Evolutionary conservation across 2,888 invertebrate species (phyloP).

Genomic region (Orthonevra nobilis): DNA sequence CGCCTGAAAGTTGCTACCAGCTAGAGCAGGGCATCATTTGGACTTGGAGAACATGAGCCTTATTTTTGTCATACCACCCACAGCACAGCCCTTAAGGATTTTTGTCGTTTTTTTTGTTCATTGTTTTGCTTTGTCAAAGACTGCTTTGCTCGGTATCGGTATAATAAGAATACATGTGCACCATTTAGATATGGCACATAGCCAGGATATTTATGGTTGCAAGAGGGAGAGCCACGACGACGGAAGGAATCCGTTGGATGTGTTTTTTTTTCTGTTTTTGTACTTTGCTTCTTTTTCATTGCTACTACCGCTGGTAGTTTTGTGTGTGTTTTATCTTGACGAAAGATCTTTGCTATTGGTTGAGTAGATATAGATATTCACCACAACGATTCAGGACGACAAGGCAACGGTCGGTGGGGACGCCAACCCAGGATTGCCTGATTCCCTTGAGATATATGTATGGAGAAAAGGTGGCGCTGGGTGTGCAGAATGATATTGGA

Average conservation of each 20-base stretch:
- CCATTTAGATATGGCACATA: constrained; percentile 66
- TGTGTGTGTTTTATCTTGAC: constrained; percentile 71
- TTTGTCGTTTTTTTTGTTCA: constrained; percentile 1
- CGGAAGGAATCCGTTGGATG: constrained; percentile 50
- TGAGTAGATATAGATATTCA: constrained; percentile 70
- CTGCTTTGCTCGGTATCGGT: constrained; percentile 50
- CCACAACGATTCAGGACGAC: constrained; percentile 72
- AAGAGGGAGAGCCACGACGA: constrained; percentile 34
- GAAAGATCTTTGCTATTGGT: constrained; percentile 72
- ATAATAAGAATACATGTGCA: constrained; percentile 55
- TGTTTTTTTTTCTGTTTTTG: constrained; percentile 28
- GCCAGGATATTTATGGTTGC: constrained; percentile 64
- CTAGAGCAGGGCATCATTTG: constrained; percentile 51
- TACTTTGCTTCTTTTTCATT: constrained; percentile 47
- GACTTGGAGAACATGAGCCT: constrained; percentile 58
- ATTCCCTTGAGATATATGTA: constrained; percentile 72
- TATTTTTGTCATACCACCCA: constrained; percentile 56
- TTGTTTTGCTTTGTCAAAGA: constrained; percentile 2
- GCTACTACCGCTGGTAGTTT: constrained; percentile 53
- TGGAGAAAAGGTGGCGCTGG: constrained; percentile 1
- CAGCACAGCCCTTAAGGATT: background rate
- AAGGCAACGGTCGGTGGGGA: constrained; percentile 74
- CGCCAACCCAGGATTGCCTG: constrained; percentile 75
- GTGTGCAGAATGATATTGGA: constrained; percentile 42
- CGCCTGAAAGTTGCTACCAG: constrained; percentile 21